A percentile compares a stretch with the other conserved stretches of the same genome.
These are phyloP conservation scores for Zosterops lateralis DNA, from an alignment of 2,113 vertebrate genomes.

Conservation along the genomic window DNA sequence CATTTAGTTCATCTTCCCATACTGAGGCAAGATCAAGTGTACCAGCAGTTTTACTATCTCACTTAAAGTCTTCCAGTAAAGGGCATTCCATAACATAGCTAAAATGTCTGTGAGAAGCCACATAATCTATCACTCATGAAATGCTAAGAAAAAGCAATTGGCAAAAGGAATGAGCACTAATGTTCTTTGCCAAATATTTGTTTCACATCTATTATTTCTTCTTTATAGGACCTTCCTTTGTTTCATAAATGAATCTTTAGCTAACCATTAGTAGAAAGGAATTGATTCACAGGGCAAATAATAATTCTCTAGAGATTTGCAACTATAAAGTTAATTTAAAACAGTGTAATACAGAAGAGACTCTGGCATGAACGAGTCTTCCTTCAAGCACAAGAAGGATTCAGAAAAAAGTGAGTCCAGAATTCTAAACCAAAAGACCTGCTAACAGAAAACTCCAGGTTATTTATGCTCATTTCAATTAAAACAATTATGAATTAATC, in stretches of 20 bases:
- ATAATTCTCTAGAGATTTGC: neutral
- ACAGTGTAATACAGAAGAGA: neutral
- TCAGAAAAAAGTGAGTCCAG: neutral
- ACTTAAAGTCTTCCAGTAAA: neutral
- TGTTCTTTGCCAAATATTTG: neutral
- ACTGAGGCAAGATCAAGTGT: neutral
- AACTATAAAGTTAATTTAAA: neutral
- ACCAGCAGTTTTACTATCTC: neutral
- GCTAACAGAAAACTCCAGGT: neutral
- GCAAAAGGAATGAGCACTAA: neutral
- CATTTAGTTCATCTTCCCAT: neutral
- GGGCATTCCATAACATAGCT: neutral
- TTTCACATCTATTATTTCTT: slow-evolving; percentile 13
- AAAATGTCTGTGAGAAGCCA: neutral
- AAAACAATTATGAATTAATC: neutral
- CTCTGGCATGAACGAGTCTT: neutral
- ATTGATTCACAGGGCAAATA: neutral
- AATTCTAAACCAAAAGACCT: neutral
- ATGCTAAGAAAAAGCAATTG: neutral
- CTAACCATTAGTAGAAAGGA: neutral
- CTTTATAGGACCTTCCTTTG: neutral
- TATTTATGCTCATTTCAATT: neutral
- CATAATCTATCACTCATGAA: neutral
- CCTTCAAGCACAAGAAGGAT: neutral
- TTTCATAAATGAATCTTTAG: neutral